Base-by-base conservation (phyloP, 2,797 vertebrate genomes). In the Oreochromis mossambicus region DNA sequence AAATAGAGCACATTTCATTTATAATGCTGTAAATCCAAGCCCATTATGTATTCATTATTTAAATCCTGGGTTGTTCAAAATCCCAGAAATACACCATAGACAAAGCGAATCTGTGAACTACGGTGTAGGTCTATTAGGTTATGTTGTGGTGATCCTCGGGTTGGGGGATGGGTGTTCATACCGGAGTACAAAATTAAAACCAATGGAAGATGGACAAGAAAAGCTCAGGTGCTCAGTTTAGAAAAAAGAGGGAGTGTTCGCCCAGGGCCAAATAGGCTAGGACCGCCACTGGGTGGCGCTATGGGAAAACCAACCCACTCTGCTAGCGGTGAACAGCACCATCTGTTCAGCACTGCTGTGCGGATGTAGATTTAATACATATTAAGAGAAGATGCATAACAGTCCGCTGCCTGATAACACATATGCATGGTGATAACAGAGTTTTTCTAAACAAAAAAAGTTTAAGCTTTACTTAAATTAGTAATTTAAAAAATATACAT, bases 351-450 rank as follows among this genome's bases (percentile, higher is more conserved):
- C 9, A 24, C 38, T 10, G 36, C 7, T 41, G 63, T 46, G 13
- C 8, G 10, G 38, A 19, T 19, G 19, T 2, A 46, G 38, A 24
- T 46, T 26, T 46, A 46, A 26, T 26, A 4, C 9, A 70, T 26
- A 46, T 46, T 43, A 6, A 46, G 24, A 26, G 41, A 70, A 43
- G 41, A 46, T 70, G 3, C 38, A 70, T 46, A 43, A 43, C 21
- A 70, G 8, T 46, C 21, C 41, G 46, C 21, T 46, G 2, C 14
- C 21, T 70, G 66, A 17, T 13, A 43, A 26, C 21, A 0, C 41
- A 46, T 1, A 15, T 46, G 66, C 66, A 0, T 26, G 5, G 26
- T 0, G 21, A 29, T 46, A 66, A 41, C 61, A 38, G 61, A 21
- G 61, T 8, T 38, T 34, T 38, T 24, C n/a, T 1, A 14, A 0